Evolutionary conservation across 1,140 invertebrate genomes (phyloP), one percentile per base, ranked within the genome.

Genomic region (Mercenaria mercenaria): DNA sequence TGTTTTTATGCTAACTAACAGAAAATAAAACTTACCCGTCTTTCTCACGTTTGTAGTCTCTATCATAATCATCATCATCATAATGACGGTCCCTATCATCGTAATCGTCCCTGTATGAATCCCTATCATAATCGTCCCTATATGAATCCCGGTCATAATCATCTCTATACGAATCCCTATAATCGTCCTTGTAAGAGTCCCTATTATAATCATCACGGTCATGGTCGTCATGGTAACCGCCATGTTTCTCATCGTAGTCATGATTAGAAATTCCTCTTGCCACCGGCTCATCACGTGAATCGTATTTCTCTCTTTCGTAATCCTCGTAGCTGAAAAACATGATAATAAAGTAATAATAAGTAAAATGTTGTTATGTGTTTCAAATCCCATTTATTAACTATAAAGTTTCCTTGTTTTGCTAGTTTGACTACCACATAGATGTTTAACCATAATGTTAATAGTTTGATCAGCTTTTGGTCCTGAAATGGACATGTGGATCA

Each of bases 61-160:
- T 34, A 8, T 34, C 81, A 50, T 39, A 47, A 69, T 18, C 59
- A 39, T 84, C 59, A 39, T 84, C 64, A 20, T 84, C 64, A 84
- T 84, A 61, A 2, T 32, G 52, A 13, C 56, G 61, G 50, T 84
- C 83, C 20, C 43, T 23, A 85, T 85, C 83, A 32, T 83, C 61
- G 76, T 85, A 85, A 15, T 84, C 81, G 50, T 84, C 81, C 4
- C 43, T n/a, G 29, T 69, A 39, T 3, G 26, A 61, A 34, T 85
- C 83, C 15, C 67, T 2, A 74, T 85, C 83, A 34, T 56, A 32
- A n/a, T 84, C 59, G n/a, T 84, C 64, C 6, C 43, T 59, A 37
- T 61, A 61, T 23, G 29, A 32, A 39, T 84, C 64, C 0, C 61
- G 43, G n/a, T 84, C 81, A 43, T 81, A 64, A 39, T 81, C 50